phyloP scores from a whole-genome alignment of 2,797 vertebrate species.

The Sphenodon punctatus region DNA sequence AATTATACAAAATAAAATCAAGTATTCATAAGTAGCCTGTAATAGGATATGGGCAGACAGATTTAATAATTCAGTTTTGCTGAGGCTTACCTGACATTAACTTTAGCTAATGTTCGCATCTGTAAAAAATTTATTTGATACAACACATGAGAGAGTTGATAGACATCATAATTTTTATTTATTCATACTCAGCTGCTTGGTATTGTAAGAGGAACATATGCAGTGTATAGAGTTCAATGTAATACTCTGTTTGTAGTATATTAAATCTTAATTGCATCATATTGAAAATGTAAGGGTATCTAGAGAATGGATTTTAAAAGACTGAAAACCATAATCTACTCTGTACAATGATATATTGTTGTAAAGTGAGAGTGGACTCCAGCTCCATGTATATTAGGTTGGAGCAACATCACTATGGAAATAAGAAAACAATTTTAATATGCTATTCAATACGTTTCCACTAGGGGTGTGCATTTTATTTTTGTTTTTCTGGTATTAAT shows the following conservation, averaged over 20 bases:
- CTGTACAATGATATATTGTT: background rate
- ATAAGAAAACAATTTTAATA: background rate
- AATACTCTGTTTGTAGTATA: background rate
- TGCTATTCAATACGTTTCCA: background rate
- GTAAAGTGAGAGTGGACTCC: background rate
- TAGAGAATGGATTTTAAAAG: background rate
- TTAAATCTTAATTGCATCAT: background rate
- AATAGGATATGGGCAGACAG: conserved; percentile 89
- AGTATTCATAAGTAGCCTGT: conserved; percentile 93
- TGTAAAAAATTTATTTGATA: conserved; percentile 88
- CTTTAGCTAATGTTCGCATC: conserved; percentile 86
- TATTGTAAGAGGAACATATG: background rate
- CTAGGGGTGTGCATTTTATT: background rate
- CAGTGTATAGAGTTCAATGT: background rate
- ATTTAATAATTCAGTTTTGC: conserved; percentile 97
- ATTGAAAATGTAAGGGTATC: background rate
- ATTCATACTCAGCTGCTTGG: conserved; percentile 16
- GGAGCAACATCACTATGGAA: background rate
- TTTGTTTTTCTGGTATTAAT: background rate
- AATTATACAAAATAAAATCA: conserved; percentile 97
- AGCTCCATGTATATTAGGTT: background rate
- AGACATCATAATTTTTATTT: conserved; percentile 73
- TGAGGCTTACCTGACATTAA: conserved; percentile 83
- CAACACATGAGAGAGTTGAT: conserved; percentile 80
- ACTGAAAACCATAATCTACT: background rate